Evolutionary conservation across 2,888 invertebrate species (phyloP).

Genomic region (Drosophila maculinotata): DNA sequence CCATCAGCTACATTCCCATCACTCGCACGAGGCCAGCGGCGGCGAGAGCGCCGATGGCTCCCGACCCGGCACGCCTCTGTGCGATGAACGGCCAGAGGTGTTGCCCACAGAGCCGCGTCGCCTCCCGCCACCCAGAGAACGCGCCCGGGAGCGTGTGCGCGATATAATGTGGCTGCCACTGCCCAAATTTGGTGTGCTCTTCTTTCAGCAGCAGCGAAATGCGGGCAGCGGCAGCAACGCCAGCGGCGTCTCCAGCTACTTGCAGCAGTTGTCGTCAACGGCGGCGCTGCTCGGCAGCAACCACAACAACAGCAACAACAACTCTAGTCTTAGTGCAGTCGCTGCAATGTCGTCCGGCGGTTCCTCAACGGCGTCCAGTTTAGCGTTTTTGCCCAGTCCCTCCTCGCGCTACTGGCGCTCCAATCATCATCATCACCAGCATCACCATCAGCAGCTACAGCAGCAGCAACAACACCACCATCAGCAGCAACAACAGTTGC

Average conservation of each 20-base stretch:
- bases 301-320: conserved; percentile 64
- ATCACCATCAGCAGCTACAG: conserved; percentile 63
- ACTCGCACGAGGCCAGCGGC: conserved; percentile 86
- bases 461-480: conserved; percentile 56
- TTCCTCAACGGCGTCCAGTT: conserved; percentile 56
- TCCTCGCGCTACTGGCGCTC: conserved; percentile 79
- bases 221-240: conserved; percentile 23
- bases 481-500: conserved; percentile 44
- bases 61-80: conserved; percentile 93
- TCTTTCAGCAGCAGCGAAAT: conserved; percentile 85
- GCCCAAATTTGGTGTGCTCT: conserved; percentile 93
- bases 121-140: conserved; percentile 87
- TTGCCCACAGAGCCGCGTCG: conserved; percentile 91
- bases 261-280: conserved; percentile 53
- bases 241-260: conserved; percentile 40
- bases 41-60: conserved; percentile 89
- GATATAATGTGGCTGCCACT: conserved; percentile 93
- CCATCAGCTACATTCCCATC: conserved; percentile 86
- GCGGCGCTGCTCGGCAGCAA: conserved; percentile 31
- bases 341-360: conserved; percentile 67
- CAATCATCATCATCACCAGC: conserved; percentile 72
- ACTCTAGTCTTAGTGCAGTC: conserved; percentile 83
- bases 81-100: conserved; percentile 92
- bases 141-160: conserved; percentile 85
- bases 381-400: conserved; percentile 69